Conservation (phyloP, 35 echinoderm and acorn worm species). For the Anneissia japonica region DNA sequence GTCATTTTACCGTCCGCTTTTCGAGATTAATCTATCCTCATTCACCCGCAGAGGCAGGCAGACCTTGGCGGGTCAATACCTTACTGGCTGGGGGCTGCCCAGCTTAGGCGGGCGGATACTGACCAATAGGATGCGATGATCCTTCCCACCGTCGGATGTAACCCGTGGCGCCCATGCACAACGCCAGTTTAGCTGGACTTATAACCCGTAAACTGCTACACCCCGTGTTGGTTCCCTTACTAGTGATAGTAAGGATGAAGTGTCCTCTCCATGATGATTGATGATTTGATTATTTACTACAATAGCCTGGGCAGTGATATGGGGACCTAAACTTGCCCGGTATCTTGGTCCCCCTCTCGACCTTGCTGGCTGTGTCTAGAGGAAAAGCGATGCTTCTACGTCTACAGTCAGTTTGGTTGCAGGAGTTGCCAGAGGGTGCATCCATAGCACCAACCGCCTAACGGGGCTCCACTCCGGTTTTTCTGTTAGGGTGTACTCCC, state of each 20-base stretch:
- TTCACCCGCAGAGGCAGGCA: slow-evolving; percentile 15
- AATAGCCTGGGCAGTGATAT: slow-evolving; percentile 25
- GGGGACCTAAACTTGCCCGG: not conserved
- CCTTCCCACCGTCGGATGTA: not conserved
- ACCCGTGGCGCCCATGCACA: too few relatives aligned
- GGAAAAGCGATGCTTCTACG: slow-evolving; percentile 39
- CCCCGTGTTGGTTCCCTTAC: not conserved
- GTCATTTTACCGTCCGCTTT: slow-evolving; percentile 9
- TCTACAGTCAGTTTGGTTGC: slow-evolving; percentile 45
- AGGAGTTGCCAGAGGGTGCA: slow-evolving; percentile 18
- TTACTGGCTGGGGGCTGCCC: slow-evolving; percentile 12
- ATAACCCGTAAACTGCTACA: slow-evolving; percentile 11
- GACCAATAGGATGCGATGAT: slow-evolving; percentile 7
- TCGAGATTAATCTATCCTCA: slow-evolving; percentile 2
- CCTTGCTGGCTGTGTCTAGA: slow-evolving; percentile 38
- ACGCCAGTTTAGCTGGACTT: too few relatives aligned
- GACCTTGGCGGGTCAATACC: slow-evolving; percentile 16
- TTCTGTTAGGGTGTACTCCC: slow-evolving; percentile 5
- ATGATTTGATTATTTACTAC: too few relatives aligned
- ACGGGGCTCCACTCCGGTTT: slow-evolving; percentile 21
- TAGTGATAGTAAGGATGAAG: not conserved
- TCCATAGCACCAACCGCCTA: not conserved
- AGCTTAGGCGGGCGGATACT: slow-evolving; percentile 9
- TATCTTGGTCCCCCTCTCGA: slow-evolving; percentile 39
- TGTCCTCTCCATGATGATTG: slow-evolving; percentile 45